Base-by-base conservation (phyloP, 1,140 invertebrate genomes). In the Coelopa frigida region DNA sequence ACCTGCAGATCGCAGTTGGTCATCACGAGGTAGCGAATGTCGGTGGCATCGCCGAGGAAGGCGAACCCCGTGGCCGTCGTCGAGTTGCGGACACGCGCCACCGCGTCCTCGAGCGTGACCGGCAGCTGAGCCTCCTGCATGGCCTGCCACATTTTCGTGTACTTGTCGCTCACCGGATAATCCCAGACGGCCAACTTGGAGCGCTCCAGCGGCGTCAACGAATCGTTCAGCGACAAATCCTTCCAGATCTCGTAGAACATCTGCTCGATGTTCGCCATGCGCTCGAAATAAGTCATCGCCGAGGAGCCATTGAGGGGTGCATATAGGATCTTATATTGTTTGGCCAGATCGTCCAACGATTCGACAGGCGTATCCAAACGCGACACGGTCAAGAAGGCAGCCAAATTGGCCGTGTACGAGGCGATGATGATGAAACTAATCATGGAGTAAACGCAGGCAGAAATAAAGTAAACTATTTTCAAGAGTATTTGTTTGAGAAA, bases 161-260 rank as follows among this genome's bases (percentile, higher is more conserved):
- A 99, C 58, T 95, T 98, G 68, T 98, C 94, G 56, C 89, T 94
- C 0, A 97, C 92, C 0, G 95, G 95, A 71, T 98, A 99, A 68
- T 98, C 94, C 94, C 94, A 99, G 0, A 98, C 94, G 0, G 94
- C 94, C 11, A 98, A 67, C 68, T 95, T 91, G 0, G 93, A 87
- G 38, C 93, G 72, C 61, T 97, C 91, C 0, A 92, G 78, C 29
- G 92, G 87, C 10, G 80, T 82, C 14, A 97, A 68, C 44, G 85
- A 92, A 66, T 97, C 94, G 58, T 97, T 94, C 8, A 98, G 71
- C 24, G 90, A 94, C 85, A 98, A 94, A 50, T 95, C 87, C 64
- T 96, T 96, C 94, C 94, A 98, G 53, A 97, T 95, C 56, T 94
- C 88, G 66, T 98, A 98, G 72, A 98, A 98, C 53, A 78, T 80